These are phyloP conservation scores for Pocillopora verrucosa DNA, from an alignment of 64 coral and sea anemone genomes.

Conservation along the genomic window DNA sequence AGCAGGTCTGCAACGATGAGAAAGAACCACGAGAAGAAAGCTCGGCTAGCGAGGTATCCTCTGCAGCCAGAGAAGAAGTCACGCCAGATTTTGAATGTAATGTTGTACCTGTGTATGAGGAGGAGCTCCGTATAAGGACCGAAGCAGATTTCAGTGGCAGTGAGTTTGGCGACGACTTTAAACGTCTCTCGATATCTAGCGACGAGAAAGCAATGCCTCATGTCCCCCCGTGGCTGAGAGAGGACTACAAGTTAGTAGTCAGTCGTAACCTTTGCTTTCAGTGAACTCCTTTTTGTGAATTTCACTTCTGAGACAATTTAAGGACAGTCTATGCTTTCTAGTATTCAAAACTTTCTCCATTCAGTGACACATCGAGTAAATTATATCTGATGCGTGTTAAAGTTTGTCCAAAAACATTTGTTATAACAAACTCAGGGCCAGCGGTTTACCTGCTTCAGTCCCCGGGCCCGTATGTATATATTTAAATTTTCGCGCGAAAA, in stretches of 20 bases:
- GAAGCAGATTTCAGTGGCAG: not conserved
- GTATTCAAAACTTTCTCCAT: too few relatives aligned
- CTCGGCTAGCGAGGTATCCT: slow-evolving; percentile 1
- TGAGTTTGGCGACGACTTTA: not conserved
- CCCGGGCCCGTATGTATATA: too few relatives aligned
- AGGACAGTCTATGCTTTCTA: too few relatives aligned
- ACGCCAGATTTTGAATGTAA: slow-evolving; percentile 14
- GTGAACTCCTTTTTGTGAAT: not conserved
- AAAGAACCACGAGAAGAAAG: not conserved
- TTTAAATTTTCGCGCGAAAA: too few relatives aligned
- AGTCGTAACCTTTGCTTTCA: not conserved
- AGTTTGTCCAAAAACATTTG: too few relatives aligned
- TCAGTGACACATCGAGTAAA: too few relatives aligned
- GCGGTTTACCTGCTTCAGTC: too few relatives aligned
- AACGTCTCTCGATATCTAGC: not conserved
- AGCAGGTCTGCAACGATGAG: not conserved
- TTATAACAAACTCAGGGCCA: too few relatives aligned
- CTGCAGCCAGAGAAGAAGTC: not conserved
- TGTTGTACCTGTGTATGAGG: not conserved
- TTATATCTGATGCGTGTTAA: too few relatives aligned
- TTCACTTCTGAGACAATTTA: not conserved
- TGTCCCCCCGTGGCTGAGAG: not conserved
- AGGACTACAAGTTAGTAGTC: not conserved
- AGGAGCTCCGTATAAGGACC: not conserved
- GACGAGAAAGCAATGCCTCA: not conserved